These are phyloP conservation scores for Brachyhypopomus occidentalis DNA, from an alignment of 2,113 vertebrate genomes.

Conservation along the genomic window DNA sequence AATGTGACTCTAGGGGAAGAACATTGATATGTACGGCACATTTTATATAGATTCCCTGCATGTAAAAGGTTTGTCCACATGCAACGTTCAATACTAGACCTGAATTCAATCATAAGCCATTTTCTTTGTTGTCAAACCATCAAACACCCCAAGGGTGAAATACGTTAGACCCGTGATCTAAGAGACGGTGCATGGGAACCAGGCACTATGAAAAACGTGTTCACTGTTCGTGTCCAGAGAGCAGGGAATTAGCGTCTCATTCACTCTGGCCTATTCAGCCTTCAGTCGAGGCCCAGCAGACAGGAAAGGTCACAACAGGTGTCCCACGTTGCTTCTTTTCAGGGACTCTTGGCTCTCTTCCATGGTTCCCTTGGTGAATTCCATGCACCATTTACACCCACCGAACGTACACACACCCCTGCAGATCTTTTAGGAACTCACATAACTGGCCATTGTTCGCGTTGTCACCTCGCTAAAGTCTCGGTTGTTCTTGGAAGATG, in stretches of 20 bases:
- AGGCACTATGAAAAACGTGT: conserved; percentile 11
- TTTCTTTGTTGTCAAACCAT: conserved; percentile 21
- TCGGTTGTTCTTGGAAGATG: conserved; percentile 13
- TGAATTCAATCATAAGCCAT: conserved; percentile 6
- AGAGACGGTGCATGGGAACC: conserved; percentile 16
- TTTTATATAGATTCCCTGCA: neutral
- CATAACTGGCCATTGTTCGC: conserved; percentile 48
- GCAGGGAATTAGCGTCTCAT: conserved; percentile 46
- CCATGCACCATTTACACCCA: conserved; percentile 75
- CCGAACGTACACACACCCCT: conserved; percentile 65
- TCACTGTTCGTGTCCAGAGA: conserved; percentile 18
- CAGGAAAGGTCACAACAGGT: conserved; percentile 68
- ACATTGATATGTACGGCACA: neutral
- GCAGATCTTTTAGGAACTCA: conserved; percentile 60
- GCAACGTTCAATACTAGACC: neutral
- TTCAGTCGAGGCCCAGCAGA: conserved; percentile 48
- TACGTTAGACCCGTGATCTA: neutral
- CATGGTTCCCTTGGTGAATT: conserved; percentile 65
- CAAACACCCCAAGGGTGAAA: conserved; percentile 16
- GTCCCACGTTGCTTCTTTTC: conserved; percentile 53
- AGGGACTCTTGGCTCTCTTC: conserved; percentile 63
- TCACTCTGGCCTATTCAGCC: conserved; percentile 58
- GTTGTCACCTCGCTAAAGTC: conserved; percentile 7
- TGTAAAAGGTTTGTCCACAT: neutral
- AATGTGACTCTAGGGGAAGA: conserved; percentile 13